Evolutionary conservation across 2,113 vertebrate genomes (phyloP).

Genomic region (Copsychus sechellarum): DNA sequence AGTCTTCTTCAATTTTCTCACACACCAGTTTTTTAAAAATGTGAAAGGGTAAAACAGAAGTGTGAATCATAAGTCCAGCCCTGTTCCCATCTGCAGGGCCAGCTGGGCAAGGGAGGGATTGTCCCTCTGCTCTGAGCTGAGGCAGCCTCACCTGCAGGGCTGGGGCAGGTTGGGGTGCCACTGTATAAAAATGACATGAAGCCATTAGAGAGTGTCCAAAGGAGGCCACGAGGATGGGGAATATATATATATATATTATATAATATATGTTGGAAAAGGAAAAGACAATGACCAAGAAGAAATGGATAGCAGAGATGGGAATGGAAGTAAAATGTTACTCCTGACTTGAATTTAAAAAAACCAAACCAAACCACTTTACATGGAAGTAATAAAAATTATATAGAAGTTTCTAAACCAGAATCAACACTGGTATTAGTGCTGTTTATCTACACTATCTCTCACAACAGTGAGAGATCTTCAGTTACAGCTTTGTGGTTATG

Average conservation of each 20-base stretch:
- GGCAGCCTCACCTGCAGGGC: no score
- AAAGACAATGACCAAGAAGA: neutral
- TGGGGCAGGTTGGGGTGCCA: no score
- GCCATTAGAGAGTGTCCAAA: no score
- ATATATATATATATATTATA: no score
- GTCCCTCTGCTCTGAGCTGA: no score
- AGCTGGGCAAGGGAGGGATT: neutral
- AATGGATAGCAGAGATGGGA: neutral
- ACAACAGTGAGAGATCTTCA: neutral
- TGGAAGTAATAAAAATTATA: neutral
- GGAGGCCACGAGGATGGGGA: no score
- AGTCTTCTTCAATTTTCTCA: neutral
- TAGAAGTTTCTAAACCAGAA: neutral
- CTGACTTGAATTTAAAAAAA: neutral
- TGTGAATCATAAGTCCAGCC: neutral
- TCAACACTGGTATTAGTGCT: neutral
- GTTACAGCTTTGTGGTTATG: neutral
- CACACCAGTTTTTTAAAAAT: neutral
- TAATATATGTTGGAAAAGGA: neutral
- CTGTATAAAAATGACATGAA: no score
- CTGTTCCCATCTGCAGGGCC: neutral
- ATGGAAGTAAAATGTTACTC: neutral
- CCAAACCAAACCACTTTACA: neutral
- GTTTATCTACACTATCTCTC: neutral
- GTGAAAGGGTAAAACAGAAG: neutral